Evolutionary conservation across 1,140 invertebrate species (phyloP).

Genomic region (Trichoplusia ni): DNA sequence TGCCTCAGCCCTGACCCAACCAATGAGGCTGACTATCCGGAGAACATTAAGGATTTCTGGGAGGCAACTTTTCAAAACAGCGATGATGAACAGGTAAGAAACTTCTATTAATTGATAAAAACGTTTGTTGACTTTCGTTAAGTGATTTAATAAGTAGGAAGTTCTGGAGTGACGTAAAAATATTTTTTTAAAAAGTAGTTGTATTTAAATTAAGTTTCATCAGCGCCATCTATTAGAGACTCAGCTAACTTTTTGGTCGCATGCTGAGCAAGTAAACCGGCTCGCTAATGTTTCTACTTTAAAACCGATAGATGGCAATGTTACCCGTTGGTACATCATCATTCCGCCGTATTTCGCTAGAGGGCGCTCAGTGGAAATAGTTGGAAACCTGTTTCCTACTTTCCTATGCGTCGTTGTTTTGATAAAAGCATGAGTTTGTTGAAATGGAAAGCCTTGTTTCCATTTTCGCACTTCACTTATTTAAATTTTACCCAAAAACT

Average conservation of each 20-base stretch:
- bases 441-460: no score
- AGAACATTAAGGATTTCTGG: slow-evolving; percentile 79
- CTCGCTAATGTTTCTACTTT: no score
- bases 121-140: background rate
- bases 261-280: no score
- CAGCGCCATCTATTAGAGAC: slow-evolving; percentile 27
- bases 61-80: slow-evolving; percentile 49
- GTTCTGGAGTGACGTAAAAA: background rate
- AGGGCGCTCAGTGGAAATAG: background rate
- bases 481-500: no score
- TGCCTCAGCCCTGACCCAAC: slow-evolving; percentile 73
- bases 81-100: slow-evolving; percentile 65
- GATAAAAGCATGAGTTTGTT: background rate
- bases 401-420: background rate
- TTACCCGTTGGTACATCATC: no score
- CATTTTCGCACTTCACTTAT: no score
- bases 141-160: background rate
- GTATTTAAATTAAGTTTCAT: no score
- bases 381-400: background rate
- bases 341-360: background rate
- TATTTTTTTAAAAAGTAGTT: background rate
- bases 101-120: slow-evolving; percentile 7
- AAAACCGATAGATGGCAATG: background rate
- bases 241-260: no score
- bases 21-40: slow-evolving; percentile 66